Conservation (phyloP, 2,888 invertebrate genomes). For the Axea sp. region DNA sequence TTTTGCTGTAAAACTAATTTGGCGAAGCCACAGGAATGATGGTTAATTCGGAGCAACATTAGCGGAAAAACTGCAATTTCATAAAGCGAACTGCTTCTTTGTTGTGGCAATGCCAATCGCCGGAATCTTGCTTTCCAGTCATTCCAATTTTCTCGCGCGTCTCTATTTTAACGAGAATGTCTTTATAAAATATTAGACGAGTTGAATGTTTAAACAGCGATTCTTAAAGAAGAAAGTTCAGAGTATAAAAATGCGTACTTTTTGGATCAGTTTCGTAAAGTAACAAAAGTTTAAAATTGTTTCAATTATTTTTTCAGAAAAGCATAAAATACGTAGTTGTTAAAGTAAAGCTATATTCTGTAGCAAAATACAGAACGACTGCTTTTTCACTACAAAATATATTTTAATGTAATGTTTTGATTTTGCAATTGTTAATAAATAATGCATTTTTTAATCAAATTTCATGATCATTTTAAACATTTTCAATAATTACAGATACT, state of each 20-base stretch:
- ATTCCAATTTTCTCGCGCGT: slow-evolving; percentile 31
- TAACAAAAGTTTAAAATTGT: neutral
- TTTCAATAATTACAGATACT: too few relatives aligned
- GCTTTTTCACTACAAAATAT: too few relatives aligned
- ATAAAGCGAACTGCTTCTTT: slow-evolving; percentile 16
- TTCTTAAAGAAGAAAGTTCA: slow-evolving; percentile 34
- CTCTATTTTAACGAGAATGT: slow-evolving; percentile 31
- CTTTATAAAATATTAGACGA: slow-evolving; percentile 38
- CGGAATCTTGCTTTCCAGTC: neutral
- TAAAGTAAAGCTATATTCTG: too few relatives aligned
- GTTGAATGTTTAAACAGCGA: slow-evolving; percentile 36
- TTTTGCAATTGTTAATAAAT: too few relatives aligned
- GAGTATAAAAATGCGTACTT: slow-evolving; percentile 11
- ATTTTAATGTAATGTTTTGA: too few relatives aligned
- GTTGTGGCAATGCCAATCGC: slow-evolving; percentile 1
- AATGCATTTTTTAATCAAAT: too few relatives aligned
- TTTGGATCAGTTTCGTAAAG: too few relatives aligned
- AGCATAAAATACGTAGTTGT: neutral
- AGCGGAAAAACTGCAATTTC: slow-evolving; percentile 32
- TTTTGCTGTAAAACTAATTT: too few relatives aligned
- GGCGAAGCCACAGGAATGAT: neutral
- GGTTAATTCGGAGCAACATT: slow-evolving; percentile 7
- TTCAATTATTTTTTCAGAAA: neutral
- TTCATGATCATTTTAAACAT: too few relatives aligned
- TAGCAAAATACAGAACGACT: too few relatives aligned